A percentile compares a stretch with the other conserved stretches of the same genome.
phyloP scores from a whole-genome alignment of 2,888 invertebrate species.

The Serrognathus titanus region DNA sequence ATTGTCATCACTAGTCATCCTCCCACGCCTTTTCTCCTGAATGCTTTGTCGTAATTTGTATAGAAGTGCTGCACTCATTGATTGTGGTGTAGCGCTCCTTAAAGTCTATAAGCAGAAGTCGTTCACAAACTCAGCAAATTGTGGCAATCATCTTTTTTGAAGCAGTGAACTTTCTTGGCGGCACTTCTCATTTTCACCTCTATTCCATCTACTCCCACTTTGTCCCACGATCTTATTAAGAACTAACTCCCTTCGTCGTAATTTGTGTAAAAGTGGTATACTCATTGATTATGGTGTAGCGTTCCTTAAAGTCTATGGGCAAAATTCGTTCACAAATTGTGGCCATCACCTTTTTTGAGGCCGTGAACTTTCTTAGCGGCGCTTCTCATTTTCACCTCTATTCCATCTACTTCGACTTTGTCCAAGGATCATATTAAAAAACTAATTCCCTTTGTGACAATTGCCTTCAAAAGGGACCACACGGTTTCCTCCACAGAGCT shows the following conservation, averaged over 20 bases:
- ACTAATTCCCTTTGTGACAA: no score
- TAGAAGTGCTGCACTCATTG: background rate
- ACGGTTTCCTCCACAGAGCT: no score
- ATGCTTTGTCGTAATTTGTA: no score
- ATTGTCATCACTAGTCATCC: background rate
- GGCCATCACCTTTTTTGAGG: no score
- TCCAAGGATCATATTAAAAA: no score
- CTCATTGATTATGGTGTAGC: conserved; percentile 1
- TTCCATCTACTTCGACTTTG: conserved; percentile 7
- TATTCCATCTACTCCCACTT: conserved; percentile 7
- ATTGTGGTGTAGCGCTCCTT: conserved; percentile 4
- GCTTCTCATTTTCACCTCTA: conserved; percentile 6
- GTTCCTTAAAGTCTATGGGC: conserved; percentile 1
- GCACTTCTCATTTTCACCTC: conserved; percentile 5
- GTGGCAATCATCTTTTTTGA: no score
- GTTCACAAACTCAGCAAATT: no score
- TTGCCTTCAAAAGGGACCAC: background rate
- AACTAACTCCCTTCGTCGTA: no score
- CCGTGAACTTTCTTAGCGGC: background rate
- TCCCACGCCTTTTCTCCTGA: no score
- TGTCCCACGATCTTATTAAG: no score
- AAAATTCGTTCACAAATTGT: conserved; percentile 4
- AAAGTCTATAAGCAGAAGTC: conserved; percentile 1
- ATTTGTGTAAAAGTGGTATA: no score
- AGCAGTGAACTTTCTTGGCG: background rate